Evolutionary conservation across 2,888 invertebrate genomes (phyloP).

Genomic region (Himalopsyche anomala): DNA sequence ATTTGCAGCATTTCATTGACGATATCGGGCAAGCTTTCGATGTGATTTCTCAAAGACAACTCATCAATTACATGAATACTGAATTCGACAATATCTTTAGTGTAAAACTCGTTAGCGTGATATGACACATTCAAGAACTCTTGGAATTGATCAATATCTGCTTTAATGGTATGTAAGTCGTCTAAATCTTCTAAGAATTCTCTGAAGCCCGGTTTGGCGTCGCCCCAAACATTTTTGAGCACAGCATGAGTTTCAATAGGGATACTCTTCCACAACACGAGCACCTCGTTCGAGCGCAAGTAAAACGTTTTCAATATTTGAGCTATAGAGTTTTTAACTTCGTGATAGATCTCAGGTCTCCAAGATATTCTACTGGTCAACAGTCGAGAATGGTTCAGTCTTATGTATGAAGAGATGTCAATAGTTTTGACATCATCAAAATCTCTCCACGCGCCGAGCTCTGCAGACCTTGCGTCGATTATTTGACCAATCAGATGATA

Average conservation of each 20-base stretch:
- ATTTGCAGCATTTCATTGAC: conserved; percentile 90
- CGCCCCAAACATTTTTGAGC: conserved; percentile 83
- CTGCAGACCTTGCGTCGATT: conserved; percentile 85
- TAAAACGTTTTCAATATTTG: conserved; percentile 72
- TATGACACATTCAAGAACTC: conserved; percentile 86
- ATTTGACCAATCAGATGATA: conserved; percentile 85
- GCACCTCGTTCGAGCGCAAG: conserved; percentile 73
- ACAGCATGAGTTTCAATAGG: conserved; percentile 84
- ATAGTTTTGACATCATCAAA: conserved; percentile 88
- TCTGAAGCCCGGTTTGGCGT: conserved; percentile 83
- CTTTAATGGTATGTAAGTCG: conserved; percentile 83
- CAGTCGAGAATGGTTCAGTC: conserved; percentile 89
- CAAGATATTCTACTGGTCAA: conserved; percentile 88
- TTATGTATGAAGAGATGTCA: conserved; percentile 86
- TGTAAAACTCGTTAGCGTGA: conserved; percentile 88
- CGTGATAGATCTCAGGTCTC: conserved; percentile 84
- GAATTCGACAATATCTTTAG: conserved; percentile 85
- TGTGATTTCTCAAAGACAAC: conserved; percentile 85
- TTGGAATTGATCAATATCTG: conserved; percentile 84
- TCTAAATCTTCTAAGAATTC: conserved; percentile 85
- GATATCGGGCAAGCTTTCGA: conserved; percentile 87
- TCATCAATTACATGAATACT: conserved; percentile 85
- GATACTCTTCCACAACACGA: conserved; percentile 73
- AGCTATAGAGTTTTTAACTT: conserved; percentile 71
- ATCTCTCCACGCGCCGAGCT: conserved; percentile 87